Evolutionary conservation across 2,888 invertebrate genomes (phyloP).

Genomic region (Trissoscelio sp.): DNA sequence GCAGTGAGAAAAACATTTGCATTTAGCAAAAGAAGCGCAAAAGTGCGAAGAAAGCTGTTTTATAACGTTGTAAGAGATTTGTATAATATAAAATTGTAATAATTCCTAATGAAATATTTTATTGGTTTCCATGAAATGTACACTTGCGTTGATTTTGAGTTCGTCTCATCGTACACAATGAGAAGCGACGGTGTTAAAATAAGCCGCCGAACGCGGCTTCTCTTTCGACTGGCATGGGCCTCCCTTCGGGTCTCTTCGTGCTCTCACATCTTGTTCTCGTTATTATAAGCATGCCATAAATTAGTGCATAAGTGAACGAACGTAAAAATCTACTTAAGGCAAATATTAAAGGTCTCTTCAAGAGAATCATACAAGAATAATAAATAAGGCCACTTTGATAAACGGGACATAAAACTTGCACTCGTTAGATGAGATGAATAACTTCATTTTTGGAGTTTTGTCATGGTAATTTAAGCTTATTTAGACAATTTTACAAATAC

Average conservation of each 20-base stretch:
- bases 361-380: slow-evolving; percentile 36
- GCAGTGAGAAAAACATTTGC: too few species aligned
- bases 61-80: too few species aligned
- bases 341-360: slow-evolving; percentile 32
- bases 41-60: too few species aligned
- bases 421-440: slow-evolving; percentile 2
- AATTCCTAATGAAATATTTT: too few species aligned
- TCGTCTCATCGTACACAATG: slow-evolving; percentile 2
- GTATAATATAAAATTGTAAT: too few species aligned
- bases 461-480: too few species aligned
- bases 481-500: too few species aligned
- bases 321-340: slow-evolving; percentile 46
- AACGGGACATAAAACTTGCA: slow-evolving; percentile 10
- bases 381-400: slow-evolving; percentile 45
- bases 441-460: too few species aligned
- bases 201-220: slow-evolving; percentile 3
- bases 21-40: too few species aligned
- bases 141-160: slow-evolving; percentile 4
- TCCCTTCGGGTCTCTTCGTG: neutral
- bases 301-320: slow-evolving; percentile 39
- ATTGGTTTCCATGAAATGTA: neutral
- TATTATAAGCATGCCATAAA: slow-evolving; percentile 48
- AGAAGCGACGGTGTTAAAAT: slow-evolving; percentile 37
- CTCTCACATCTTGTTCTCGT: slow-evolving; percentile 43
- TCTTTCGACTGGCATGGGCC: neutral